phyloP scores from a whole-genome alignment of 1,140 invertebrate species.

The Bicyclus anynana region DNA sequence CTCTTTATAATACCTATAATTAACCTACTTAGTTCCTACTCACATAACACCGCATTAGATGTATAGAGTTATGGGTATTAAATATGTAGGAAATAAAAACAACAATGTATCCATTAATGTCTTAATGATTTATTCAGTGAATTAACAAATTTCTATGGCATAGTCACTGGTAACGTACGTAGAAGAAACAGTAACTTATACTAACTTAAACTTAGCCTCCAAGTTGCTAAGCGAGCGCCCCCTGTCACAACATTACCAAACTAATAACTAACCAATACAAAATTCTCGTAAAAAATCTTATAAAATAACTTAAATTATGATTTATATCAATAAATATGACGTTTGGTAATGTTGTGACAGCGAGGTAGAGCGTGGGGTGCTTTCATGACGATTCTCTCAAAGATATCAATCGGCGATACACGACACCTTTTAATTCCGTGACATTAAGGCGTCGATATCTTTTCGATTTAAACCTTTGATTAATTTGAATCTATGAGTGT shows the following conservation, averaged over 20 bases:
- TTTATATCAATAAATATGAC: conserved; percentile 15
- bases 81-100: conserved; percentile 11
- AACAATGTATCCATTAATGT: conserved; percentile 28
- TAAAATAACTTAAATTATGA: conserved; percentile 8
- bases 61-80: no score
- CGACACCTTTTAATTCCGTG: no score
- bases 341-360: conserved; percentile 16
- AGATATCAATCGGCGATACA: no score
- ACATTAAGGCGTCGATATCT: no score
- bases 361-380: neutral
- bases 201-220: conserved; percentile 59
- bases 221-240: conserved; percentile 24
- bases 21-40: no score
- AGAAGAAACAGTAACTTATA: conserved; percentile 44
- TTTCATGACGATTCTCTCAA: neutral
- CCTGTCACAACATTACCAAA: conserved; percentile 15
- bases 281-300: conserved; percentile 9
- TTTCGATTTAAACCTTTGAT: no score
- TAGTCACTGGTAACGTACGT: conserved; percentile 71
- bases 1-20: no score
- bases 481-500: neutral
- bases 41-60: no score
- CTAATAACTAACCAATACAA: neutral
- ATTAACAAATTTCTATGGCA: conserved; percentile 72
- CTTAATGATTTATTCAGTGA: conserved; percentile 64